Percentiles rank a stretch among this genome's conserved stretches.
Conservation (phyloP, 2,797 vertebrate genomes). For the Podarcis lilfordi region DNA sequence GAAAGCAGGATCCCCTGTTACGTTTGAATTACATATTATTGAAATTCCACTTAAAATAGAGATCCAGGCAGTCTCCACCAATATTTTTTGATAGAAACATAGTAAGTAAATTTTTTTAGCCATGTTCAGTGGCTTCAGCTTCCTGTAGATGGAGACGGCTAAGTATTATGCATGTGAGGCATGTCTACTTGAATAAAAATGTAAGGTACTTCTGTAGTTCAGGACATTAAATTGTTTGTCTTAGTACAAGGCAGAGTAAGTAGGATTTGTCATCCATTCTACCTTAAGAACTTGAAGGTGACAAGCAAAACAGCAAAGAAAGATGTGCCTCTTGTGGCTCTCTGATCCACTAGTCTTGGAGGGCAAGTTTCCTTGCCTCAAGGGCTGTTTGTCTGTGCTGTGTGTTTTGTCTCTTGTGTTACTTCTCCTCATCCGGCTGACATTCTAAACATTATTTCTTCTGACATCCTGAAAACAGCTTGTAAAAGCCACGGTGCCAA, state of each 20-base stretch:
- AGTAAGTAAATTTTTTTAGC: not conserved
- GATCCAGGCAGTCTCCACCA: too few species aligned
- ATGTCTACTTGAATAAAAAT: not conserved
- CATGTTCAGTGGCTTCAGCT: not conserved
- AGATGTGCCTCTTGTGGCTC: not conserved
- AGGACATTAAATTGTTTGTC: not conserved
- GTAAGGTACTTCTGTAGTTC: too few species aligned
- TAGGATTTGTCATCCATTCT: not conserved
- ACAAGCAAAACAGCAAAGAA: not conserved
- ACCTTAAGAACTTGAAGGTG: not conserved
- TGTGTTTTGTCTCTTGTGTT: conserved; percentile 28
- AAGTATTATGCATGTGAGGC: not conserved
- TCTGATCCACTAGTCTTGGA: conserved; percentile 17
- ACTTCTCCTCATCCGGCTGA: conserved; percentile 24
- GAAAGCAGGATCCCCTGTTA: too few species aligned
- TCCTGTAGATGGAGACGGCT: not conserved
- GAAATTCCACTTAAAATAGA: too few species aligned
- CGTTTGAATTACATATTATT: too few species aligned
- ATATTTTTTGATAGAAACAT: too few species aligned
- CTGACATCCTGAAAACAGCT: conserved; percentile 33
- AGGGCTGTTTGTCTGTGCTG: not conserved
- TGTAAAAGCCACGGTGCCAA: conserved; percentile 47
- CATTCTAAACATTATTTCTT: conserved; percentile 48
- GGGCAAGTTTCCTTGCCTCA: conserved; percentile 1
- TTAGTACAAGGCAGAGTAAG: not conserved